Evolutionary conservation across 2,113 vertebrate genomes (phyloP).

Genomic region (Candoia aspera): DNA sequence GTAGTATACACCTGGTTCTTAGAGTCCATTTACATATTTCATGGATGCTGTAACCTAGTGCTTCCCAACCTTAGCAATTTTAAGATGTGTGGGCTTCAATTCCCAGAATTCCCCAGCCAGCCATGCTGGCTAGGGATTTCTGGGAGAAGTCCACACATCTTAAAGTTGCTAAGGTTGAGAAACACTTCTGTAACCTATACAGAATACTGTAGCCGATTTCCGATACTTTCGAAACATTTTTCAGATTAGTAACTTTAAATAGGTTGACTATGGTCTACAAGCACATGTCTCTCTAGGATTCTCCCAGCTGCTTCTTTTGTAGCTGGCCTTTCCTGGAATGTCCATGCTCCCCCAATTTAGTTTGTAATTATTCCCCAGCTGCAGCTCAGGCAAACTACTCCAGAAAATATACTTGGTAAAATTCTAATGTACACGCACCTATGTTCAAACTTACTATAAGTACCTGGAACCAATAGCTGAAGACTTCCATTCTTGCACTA

Average conservation of each 20-base stretch:
- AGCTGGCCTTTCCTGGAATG: not conserved
- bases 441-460: not conserved
- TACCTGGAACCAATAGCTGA: not conserved
- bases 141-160: too few relatives aligned
- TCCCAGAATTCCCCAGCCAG: too few relatives aligned
- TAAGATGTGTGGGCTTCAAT: too few relatives aligned
- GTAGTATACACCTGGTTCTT: not conserved
- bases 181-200: not conserved
- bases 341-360: not conserved
- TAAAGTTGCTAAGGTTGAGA: too few relatives aligned
- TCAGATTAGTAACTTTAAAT: slow-evolving; percentile 2
- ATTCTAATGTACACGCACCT: not conserved
- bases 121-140: too few relatives aligned
- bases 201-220: too few relatives aligned
- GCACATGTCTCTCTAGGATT: not conserved
- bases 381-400: not conserved
- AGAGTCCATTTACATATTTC: not conserved
- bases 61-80: too few relatives aligned
- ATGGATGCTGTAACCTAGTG: not conserved
- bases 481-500: not conserved
- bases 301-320: not conserved
- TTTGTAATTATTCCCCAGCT: not conserved
- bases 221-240: not conserved
- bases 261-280: not conserved
- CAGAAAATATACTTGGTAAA: not conserved